phyloP scores from a whole-genome alignment of 2,888 invertebrate genomes.

The Heterodera filipjevi region DNA sequence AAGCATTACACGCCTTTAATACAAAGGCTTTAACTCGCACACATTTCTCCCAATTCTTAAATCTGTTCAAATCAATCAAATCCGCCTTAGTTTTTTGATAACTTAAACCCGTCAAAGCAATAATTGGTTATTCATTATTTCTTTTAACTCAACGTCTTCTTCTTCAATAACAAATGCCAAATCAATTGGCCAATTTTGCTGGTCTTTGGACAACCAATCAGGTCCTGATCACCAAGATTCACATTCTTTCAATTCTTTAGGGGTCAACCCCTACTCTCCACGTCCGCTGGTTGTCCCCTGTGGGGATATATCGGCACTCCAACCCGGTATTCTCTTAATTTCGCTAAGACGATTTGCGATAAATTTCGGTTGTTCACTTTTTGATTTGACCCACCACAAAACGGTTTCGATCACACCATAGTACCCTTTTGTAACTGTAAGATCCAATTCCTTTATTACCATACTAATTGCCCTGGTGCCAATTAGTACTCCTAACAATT shows the following conservation, averaged over 20 bases:
- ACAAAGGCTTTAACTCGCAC: not conserved
- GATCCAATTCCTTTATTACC: not conserved
- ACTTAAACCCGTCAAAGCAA: not conserved
- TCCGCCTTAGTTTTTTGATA: too few relatives aligned
- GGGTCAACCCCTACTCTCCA: constrained; percentile 16
- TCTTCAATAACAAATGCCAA: not conserved
- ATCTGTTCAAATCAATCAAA: not conserved
- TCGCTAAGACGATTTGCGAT: constrained; percentile 21
- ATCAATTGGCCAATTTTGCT: not conserved
- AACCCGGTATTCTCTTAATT: too few relatives aligned
- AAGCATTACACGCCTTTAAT: too few relatives aligned
- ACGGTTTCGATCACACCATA: constrained; percentile 24
- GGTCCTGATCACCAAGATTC: constrained; percentile 30
- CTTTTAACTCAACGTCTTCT: not conserved
- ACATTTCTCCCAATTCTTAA: not conserved
- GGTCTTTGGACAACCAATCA: not conserved
- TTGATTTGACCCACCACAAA: constrained; percentile 3
- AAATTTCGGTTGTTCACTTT: not conserved
- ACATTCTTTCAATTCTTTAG: not conserved
- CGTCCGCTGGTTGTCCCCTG: constrained; percentile 22
- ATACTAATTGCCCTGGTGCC: not conserved
- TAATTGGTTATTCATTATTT: not conserved
- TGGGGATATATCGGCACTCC: constrained; percentile 18
- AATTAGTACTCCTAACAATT: constrained; percentile 6
- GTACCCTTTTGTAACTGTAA: not conserved